A percentile compares a stretch with the other conserved stretches of the same genome.
Conservation (phyloP, 2,113 vertebrate genomes). For the Anoura caudifer region DNA sequence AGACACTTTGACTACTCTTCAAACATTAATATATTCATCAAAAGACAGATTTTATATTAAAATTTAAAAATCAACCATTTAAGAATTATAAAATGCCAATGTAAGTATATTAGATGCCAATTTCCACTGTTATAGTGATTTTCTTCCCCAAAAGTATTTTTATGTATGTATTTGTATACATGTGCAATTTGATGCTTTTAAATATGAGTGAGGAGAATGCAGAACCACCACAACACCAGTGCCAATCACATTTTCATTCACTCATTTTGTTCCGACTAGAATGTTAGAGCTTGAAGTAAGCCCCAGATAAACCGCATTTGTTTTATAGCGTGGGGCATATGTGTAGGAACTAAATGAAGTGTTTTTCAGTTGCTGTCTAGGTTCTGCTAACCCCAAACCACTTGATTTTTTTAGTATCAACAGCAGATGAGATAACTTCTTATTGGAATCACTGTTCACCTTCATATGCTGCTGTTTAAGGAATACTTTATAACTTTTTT, state of each 20-base stretch:
- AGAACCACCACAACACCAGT: neutral
- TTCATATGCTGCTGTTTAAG: neutral
- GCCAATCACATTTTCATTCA: neutral
- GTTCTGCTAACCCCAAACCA: neutral
- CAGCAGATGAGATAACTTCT: neutral
- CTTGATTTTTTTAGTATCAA: neutral
- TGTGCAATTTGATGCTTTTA: neutral
- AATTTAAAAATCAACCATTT: neutral
- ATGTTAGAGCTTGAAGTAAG: neutral
- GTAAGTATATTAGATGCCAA: neutral
- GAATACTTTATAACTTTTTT: neutral
- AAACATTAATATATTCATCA: neutral
- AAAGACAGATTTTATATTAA: neutral
- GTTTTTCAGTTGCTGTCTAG: neutral
- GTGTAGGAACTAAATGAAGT: neutral
- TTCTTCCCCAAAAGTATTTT: neutral
- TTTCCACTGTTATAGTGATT: neutral
- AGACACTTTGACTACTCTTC: neutral
- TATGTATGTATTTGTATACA: neutral
- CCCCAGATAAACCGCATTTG: neutral
- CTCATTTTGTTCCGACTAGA: neutral
- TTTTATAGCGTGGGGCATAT: neutral
- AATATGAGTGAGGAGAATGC: neutral
- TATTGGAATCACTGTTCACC: neutral
- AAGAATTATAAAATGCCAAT: neutral